These are phyloP conservation scores for Bombus fervidus DNA, from an alignment of 1,140 invertebrate species.

Conservation along the genomic window DNA sequence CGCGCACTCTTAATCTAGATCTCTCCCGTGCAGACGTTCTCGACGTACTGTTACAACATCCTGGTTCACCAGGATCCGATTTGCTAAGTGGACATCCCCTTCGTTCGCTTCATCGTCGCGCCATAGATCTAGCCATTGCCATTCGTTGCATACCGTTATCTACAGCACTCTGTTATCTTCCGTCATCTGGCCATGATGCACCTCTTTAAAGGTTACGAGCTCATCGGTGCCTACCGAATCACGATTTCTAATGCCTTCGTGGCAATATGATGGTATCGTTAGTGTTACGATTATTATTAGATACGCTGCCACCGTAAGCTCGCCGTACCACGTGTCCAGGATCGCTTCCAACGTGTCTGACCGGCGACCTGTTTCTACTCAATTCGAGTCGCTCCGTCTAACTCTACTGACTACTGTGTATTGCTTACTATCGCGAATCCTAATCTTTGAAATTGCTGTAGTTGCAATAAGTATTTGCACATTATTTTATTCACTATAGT, in stretches of 20 bases:
- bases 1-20: conserved; percentile 9
- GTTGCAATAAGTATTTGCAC: background rate
- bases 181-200: conserved; percentile 48
- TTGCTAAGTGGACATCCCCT: conserved; percentile 23
- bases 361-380: background rate
- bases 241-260: conserved; percentile 14
- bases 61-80: background rate
- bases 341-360: conserved; percentile 24
- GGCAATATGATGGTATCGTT: conserved; percentile 50
- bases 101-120: conserved; percentile 26
- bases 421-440: background rate
- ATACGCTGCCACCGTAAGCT: conserved; percentile 26
- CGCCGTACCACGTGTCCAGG: background rate
- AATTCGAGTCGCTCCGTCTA: no score
- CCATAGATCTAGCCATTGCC: conserved; percentile 43
- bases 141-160: conserved; percentile 50
- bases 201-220: conserved; percentile 52
- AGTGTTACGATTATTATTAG: conserved; percentile 57
- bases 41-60: background rate
- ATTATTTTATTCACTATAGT: background rate
- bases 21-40: background rate
- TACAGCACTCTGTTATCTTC: conserved; percentile 52
- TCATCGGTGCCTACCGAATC: conserved; percentile 19
- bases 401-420: background rate
- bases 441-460: background rate